Evolutionary conservation across 2,797 vertebrate genomes (phyloP).

Genomic region (Iguana delicatissima): DNA sequence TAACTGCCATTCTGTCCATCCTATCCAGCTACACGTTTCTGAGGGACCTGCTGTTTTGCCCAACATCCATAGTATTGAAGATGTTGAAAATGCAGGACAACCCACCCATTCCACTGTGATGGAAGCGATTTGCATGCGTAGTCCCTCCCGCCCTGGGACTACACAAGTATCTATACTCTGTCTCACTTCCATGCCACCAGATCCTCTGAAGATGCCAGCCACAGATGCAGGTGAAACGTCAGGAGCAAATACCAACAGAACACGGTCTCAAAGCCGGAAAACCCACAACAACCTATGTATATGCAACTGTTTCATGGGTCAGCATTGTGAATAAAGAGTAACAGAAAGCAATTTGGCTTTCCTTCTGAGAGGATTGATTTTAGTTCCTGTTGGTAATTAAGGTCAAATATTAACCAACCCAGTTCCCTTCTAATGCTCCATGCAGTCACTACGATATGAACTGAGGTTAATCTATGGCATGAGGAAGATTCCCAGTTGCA

Average conservation of each 20-base stretch:
- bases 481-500: background rate
- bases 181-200: no score
- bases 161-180: no score
- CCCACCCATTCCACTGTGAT: background rate
- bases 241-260: no score
- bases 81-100: background rate
- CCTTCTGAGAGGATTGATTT: background rate
- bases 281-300: no score
- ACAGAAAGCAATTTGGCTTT: background rate
- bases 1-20: no score
- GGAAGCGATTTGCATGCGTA: no score
- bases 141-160: no score
- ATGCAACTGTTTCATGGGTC: background rate
- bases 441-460: background rate
- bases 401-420: background rate
- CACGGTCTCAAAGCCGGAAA: no score
- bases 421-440: background rate
- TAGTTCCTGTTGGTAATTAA: constrained; percentile 11
- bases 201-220: no score
- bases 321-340: background rate
- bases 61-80: background rate
- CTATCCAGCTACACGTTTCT: background rate
- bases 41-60: background rate
- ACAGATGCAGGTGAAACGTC: no score
- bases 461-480: background rate